Evolutionary conservation across 2,797 vertebrate species (phyloP), one percentile per base, ranked within the genome.

Genomic region (Rachycentron canadum): DNA sequence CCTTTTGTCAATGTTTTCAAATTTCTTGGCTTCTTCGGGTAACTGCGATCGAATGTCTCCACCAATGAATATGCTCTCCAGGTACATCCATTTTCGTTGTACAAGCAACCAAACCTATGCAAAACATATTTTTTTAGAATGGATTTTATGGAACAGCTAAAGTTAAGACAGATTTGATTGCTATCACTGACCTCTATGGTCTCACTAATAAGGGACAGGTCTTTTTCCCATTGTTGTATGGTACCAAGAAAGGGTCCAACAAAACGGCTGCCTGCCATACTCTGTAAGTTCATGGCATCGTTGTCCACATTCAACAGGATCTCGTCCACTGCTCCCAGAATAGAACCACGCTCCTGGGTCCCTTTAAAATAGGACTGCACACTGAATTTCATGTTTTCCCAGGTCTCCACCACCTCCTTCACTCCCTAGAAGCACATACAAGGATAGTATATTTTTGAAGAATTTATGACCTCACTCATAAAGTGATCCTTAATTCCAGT

Each of bases 61-160:
- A n/a, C 96, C 95, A 9, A 97, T 96, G 85, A 99, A 99, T 77
- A 99, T 99, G 89, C 96, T 99, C 86, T 99, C 98, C 59, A 99
- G 89, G 82, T 99, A 99, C 96, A 99, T 98, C 98, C 98, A 99
- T 92, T 99, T 99, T 7, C 97, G 94, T 88, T 99, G 98, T 34
- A 98, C 98, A 25, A 96, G 81, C 94, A 97, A 88, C 97, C 97
- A 99, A 45, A 99, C 94, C 98, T 99, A 86, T 23, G 23, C 1
- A 73, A 61, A 26, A 69, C 34, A 25, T 12, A 32, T 28, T n/a
- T 63, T 53, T 59, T 86, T 7, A 76, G 5, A 43, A 12, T 7
- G 9, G 16, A 53, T 62, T 76, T 78, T 16, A 34, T 13, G 9
- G 30, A 70, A 53, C 2, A 49, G 32, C 21, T 28, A 9, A 67